Base-by-base conservation (phyloP, 2,113 vertebrate species). In the Vanacampus margaritifer region DNA sequence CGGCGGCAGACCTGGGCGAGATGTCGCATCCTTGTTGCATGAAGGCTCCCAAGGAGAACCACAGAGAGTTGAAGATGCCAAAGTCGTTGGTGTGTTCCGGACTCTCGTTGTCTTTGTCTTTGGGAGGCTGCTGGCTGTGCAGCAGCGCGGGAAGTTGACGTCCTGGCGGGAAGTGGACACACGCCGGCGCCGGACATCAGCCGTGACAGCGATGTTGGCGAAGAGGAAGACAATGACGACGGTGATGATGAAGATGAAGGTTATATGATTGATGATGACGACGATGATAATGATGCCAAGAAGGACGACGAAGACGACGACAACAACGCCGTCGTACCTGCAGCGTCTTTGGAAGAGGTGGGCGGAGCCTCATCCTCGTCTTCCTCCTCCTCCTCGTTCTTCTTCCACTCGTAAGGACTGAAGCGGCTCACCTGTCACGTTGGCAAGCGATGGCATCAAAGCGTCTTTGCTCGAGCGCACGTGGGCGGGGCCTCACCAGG, bases 11-110 rank as follows among this genome's bases (percentile, higher is more conserved):
- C 97, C 97, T 95, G 75, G 97, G 97, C 5, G 97, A 99, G 87
- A 99, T 99, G 91, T 99, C 97, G 68, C 97, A 99, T 85, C 97
- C 97, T 91, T 99, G 97, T 86, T 99, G 97, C 97, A 99, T 99
- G 83, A 99, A 99, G 69, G 97, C 97, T 67, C 97, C 97, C 3
- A 99, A 87, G 1, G 97, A 98, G 86, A 98, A 99, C 97, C 97
- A 99, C 24, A 99, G 91, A 41, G 96, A 98, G 84, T 99, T 99
- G 80, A 99, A 99, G 91, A 99, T 99, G 41, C 97, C 96, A 89
- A 99, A 99, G 83, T 99, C 97, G 58, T 98, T 98, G 3, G 91
- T 93, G 87, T 91, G 79, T 65, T 92, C 92, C 0, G 86, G 87
- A 26, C 24, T 56, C 24, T 91, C 91, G 48, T 88, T 87, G 13